Base-by-base conservation (phyloP, 2,797 vertebrate genomes). In the Leptodactylus fallax region DNA sequence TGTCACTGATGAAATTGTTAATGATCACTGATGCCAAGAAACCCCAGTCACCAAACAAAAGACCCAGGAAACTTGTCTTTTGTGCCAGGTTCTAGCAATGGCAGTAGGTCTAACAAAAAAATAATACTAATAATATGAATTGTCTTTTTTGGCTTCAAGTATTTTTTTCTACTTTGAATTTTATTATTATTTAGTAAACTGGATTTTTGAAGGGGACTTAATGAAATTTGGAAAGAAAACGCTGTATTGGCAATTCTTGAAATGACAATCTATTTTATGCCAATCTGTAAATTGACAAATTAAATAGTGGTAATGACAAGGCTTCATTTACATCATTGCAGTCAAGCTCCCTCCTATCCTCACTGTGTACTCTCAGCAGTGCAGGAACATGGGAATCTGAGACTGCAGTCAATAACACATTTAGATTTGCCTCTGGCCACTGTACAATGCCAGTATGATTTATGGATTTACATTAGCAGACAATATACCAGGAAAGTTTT, bases 391-490 rank as follows among this genome's bases (percentile, higher is more conserved):
- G 49, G n/a, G 49, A 49, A 77, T 77, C 47, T 77, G 21, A 77
- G 72, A 53, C 72, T 77, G 72, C 72, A 77, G 72, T 77, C 72
- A 77, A 77, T 51, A 77, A 23, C n/a, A 77, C 72, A 77, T 77
- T 53, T 77, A 53, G 72, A 51, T 74, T 53, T 23, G 72, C 72
- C 72, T 77, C 71, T 77, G 72, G 72, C 47, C 72, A 77, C 21
- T 77, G 49, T 77, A 53, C 72, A 77, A 77, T 77, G 71, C 47
- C 72, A 77, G 47, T 65, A 65, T 81, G 60, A 81, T 81, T 81
- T 81, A 81, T 81, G 60, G 49, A 77, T 77, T 81, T 81, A 81
- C 79, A 81, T 61, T 61, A 63, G 79, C 60, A 65, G 53, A 14
- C 19, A 65, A 63, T 49, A 14, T 81, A 81, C 58, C 60, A 47